A percentile compares a stretch with the other conserved stretches of the same genome.
These are phyloP conservation scores for Popillia japonica DNA, from an alignment of 1,140 invertebrate species.

Conservation along the genomic window DNA sequence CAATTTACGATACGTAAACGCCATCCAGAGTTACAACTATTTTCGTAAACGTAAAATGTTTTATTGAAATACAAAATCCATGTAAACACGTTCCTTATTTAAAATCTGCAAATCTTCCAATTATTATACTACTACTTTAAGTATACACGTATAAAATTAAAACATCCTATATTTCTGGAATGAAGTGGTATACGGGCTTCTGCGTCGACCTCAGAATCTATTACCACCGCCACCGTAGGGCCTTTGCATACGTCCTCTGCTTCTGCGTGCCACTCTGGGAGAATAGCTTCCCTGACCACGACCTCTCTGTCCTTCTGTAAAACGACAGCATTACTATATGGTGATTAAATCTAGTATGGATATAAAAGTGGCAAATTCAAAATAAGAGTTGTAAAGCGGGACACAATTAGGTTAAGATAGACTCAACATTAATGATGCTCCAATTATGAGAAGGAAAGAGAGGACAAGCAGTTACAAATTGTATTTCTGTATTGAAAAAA, in stretches of 20 bases:
- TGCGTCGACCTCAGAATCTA: conserved; percentile 28
- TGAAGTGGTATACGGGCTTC: conserved; percentile 5
- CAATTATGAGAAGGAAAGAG: no score
- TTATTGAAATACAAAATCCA: conserved; percentile 8
- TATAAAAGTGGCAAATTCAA: conserved; percentile 14
- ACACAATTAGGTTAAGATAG: no score
- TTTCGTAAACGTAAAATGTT: neutral
- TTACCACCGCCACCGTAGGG: conserved; percentile 41
- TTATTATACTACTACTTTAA: neutral
- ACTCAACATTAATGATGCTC: no score
- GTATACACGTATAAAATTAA: conserved; percentile 3
- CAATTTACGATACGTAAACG: neutral
- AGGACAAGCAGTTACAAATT: no score
- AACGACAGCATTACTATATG: neutral
- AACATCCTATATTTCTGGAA: conserved; percentile 7
- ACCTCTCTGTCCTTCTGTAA: conserved; percentile 35
- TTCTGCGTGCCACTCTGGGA: conserved; percentile 39
- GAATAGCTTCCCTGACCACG: conserved; percentile 36
- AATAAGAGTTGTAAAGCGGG: neutral
- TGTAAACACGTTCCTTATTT: neutral
- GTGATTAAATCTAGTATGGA: neutral
- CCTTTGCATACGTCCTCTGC: conserved; percentile 46
- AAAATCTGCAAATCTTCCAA: neutral
- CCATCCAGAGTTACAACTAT: neutral
- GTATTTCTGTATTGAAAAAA: no score